These are phyloP conservation scores for Anoncus sp. DNA, from an alignment of 2,888 invertebrate genomes.

Conservation along the genomic window DNA sequence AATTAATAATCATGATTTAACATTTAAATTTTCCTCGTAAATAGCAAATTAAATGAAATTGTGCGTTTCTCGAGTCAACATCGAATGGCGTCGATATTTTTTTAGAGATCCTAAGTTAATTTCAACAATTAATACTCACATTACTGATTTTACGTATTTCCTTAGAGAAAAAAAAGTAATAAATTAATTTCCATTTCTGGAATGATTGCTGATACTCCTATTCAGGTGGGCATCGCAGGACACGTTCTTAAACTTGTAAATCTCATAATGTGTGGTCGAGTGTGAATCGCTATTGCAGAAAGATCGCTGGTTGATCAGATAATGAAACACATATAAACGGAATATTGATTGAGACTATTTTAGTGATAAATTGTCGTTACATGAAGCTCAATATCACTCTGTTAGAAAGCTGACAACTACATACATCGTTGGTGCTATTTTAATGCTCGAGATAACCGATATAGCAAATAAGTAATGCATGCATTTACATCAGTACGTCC, in stretches of 20 bases:
- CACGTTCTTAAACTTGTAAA: conserved; percentile 15
- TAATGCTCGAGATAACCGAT: not conserved
- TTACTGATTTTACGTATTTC: not conserved
- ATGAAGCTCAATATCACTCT: conserved; percentile 43
- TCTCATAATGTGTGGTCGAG: conserved; percentile 1
- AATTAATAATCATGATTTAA: too few relatives aligned
- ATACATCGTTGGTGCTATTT: not conserved
- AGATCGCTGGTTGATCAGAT: conserved; percentile 30
- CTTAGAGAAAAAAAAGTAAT: not conserved
- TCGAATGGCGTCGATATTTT: too few relatives aligned
- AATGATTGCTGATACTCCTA: too few relatives aligned
- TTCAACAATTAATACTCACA: not conserved
- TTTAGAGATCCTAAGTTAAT: not conserved
- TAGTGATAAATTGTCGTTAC: conserved; percentile 24
- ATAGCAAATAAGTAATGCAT: conserved; percentile 10
- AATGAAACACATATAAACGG: conserved; percentile 13
- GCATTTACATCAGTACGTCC: conserved; percentile 32
- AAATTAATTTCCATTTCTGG: too few relatives aligned
- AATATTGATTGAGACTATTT: conserved; percentile 49
- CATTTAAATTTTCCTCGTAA: too few relatives aligned
- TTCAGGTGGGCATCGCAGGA: not conserved
- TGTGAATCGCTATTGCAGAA: too few relatives aligned
- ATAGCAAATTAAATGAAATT: too few relatives aligned
- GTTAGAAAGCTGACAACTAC: conserved; percentile 59
- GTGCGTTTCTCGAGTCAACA: too few relatives aligned